Conservation (phyloP, 2,113 vertebrate genomes). For the Beaufortia kweichowensis region DNA sequence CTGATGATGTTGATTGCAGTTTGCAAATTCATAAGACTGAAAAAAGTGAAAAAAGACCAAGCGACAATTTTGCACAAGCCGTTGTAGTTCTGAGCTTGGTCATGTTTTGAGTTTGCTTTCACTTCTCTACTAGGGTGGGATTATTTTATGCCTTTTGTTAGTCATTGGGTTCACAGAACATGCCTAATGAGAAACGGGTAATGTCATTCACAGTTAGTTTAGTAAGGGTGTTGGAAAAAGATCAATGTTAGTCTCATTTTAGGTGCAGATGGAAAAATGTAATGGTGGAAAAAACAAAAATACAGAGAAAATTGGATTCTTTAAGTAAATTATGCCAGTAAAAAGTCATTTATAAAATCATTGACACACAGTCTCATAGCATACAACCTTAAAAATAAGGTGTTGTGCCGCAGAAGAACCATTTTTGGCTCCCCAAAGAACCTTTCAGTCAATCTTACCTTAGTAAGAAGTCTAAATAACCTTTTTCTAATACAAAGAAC, state of each 20-base stretch:
- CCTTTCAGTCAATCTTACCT: too few species aligned
- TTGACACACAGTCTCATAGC: not conserved
- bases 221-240: not conserved
- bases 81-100: conserved; percentile 40
- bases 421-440: too few species aligned
- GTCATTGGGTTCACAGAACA: not conserved
- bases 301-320: not conserved
- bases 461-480: too few species aligned
- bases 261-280: too few species aligned
- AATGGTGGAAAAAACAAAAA: too few species aligned
- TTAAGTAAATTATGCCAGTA: not conserved
- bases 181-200: not conserved
- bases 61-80: conserved; percentile 6
- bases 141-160: conserved; percentile 3
- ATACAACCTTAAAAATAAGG: too few species aligned
- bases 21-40: not conserved
- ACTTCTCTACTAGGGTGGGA: conserved; percentile 65
- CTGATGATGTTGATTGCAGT: not conserved
- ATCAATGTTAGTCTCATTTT: not conserved
- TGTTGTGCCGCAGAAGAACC: too few species aligned
- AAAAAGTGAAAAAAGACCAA: not conserved
- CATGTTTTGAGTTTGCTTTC: conserved; percentile 57
- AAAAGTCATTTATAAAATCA: not conserved
- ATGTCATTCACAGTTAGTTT: not conserved
- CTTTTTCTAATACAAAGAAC: too few species aligned